Conservation (phyloP, 2,797 vertebrate genomes). For the Urosaurus nigricauda region DNA sequence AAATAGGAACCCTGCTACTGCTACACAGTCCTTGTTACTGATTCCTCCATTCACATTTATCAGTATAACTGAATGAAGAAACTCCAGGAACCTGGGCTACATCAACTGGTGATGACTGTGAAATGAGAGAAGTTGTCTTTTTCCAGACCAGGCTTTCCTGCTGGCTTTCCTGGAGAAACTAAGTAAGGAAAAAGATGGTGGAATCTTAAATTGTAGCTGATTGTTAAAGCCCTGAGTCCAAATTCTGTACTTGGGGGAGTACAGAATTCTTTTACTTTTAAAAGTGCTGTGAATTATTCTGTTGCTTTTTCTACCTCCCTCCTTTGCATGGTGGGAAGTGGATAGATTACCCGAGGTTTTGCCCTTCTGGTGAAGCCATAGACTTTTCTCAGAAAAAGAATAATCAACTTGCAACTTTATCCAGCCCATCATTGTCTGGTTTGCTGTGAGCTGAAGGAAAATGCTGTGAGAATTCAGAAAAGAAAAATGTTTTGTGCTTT, state of each 20-base stretch:
- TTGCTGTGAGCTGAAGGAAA: slow-evolving; percentile 26
- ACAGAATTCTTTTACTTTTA: slow-evolving; percentile 58
- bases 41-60: neutral
- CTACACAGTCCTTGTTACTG: slow-evolving; percentile 2
- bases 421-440: slow-evolving; percentile 50
- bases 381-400: slow-evolving; percentile 39
- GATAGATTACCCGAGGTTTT: slow-evolving; percentile 60
- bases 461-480: slow-evolving; percentile 39
- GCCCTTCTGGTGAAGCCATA: slow-evolving; percentile 57
- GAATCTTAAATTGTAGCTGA: slow-evolving; percentile 47
- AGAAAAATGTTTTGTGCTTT: slow-evolving; percentile 56
- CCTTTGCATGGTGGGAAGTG: slow-evolving; percentile 46
- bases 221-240: slow-evolving; percentile 48
- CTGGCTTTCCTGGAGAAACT: slow-evolving; percentile 27
- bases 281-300: slow-evolving; percentile 47
- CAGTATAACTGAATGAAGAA: neutral
- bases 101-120: fast-evolving
- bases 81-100: neutral
- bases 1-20: neutral
- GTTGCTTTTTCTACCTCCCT: neutral
- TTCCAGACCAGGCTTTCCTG: neutral
- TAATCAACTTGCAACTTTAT: slow-evolving; percentile 46
- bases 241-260: slow-evolving; percentile 43
- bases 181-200: slow-evolving; percentile 35
- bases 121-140: neutral